Evolutionary conservation across 2,888 invertebrate genomes (phyloP), one percentile per base, ranked within the genome.

Genomic region (Eugnorisma glareosa): DNA sequence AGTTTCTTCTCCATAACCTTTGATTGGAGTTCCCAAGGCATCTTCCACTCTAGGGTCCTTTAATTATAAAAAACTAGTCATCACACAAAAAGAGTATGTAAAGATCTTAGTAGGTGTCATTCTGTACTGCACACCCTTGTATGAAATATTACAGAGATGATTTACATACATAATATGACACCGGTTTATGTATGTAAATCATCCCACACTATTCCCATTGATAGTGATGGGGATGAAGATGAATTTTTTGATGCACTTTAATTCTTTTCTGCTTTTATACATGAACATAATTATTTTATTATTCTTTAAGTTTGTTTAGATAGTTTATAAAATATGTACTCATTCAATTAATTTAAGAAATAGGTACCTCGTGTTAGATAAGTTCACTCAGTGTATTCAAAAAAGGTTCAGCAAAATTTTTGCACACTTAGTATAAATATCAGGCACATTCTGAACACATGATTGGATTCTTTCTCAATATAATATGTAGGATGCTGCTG

Each of bases 1-100:
- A 0, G 98, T 98, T 93, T 98, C 98, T 93, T 99, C 99, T 0
- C 99, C 99, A 94, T 97, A 98, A 2, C 98, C 98, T 93, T 98
- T 99, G 51, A 99, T 98, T 11, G 99, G 99, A 81, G 98, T 97
- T n/a, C 99, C 99, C 74, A 99, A 95, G n/a, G 98, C 97, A 94
- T 99, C 98, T 90, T 98, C 97, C 1, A 99, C 97, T 90, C 98
- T 97, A 10, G 97, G 96, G 95, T 99, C 98, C 95, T 97, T 73
- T 35, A 92, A 93, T 76, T 24, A 79, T 57, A 73, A 67, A 79
- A 28, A 31, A 80, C 69, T 61, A 75, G 45, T 37, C 15, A 35
- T 40, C 0, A 21, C 11, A 57, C 15, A 64, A 15, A 15, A 13
- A 24, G 13, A 18, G 8, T 6, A 63, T n/a, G 24, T 35, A 45